Percentiles rank a stretch among this genome's conserved stretches.
phyloP scores from a whole-genome alignment of 2,888 invertebrate species.

The Oligia strigilis region DNA sequence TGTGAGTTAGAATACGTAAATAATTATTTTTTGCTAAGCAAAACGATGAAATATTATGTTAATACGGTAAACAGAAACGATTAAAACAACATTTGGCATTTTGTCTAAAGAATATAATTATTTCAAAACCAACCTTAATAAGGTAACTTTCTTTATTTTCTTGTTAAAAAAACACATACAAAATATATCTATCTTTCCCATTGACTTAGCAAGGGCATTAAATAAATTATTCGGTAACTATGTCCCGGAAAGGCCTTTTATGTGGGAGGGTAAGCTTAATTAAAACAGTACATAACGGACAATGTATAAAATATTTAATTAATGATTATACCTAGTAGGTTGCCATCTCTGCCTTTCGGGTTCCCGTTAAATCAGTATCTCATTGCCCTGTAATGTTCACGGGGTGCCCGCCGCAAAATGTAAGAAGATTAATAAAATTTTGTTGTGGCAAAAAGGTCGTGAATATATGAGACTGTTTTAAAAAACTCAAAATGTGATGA shows the following conservation, averaged over 20 bases:
- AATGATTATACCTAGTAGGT: slow-evolving; percentile 41
- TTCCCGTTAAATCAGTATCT: slow-evolving; percentile 48
- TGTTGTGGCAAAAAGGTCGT: slow-evolving; percentile 7
- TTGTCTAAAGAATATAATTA: neutral
- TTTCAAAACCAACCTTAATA: neutral
- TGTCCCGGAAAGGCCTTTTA: slow-evolving; percentile 45
- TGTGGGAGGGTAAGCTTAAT: slow-evolving; percentile 57
- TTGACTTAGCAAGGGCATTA: slow-evolving; percentile 16
- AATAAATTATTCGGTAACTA: slow-evolving; percentile 67
- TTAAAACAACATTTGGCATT: neutral
- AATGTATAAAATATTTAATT: slow-evolving; percentile 57
- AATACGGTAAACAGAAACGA: neutral
- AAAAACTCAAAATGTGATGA: neutral
- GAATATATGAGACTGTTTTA: neutral
- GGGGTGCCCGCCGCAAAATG: slow-evolving; percentile 7
- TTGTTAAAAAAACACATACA: slow-evolving; percentile 23
- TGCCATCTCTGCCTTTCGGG: slow-evolving; percentile 26
- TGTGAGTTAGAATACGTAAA: neutral
- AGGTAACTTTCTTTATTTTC: neutral
- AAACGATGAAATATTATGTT: neutral
- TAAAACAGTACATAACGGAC: slow-evolving; percentile 56
- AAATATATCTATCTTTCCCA: neutral
- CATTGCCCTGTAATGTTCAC: slow-evolving; percentile 31
- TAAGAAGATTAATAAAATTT: slow-evolving; percentile 24
- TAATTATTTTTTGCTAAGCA: neutral